phyloP scores from a whole-genome alignment of 2,797 vertebrate genomes.

The Avahi laniger region DNA sequence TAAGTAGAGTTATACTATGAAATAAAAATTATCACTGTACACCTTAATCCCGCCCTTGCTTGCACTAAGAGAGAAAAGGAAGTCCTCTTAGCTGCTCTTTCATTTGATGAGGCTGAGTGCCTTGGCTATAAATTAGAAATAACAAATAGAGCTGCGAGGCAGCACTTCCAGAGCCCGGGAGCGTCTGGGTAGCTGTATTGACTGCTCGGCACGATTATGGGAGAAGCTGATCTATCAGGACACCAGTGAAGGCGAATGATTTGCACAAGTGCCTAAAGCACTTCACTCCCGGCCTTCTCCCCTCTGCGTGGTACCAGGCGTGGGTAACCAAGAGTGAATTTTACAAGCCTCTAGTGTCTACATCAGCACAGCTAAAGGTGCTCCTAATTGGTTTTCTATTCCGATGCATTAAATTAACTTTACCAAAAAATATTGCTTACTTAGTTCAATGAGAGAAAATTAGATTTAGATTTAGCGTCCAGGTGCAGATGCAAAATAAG shows the following conservation, averaged over 20 bases:
- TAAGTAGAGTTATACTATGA: background rate
- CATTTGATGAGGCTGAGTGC: background rate
- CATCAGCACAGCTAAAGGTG: conserved; percentile 11
- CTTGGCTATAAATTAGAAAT: background rate
- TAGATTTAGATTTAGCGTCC: conserved; percentile 52
- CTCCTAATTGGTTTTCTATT: conserved; percentile 57
- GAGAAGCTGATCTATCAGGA: background rate
- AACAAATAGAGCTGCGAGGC: background rate
- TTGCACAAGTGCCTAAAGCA: background rate
- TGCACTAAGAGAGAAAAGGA: conserved; percentile 1
- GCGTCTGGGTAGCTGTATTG: background rate
- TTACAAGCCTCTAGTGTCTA: conserved; percentile 2
- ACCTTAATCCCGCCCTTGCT: background rate
- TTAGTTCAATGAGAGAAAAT: conserved; percentile 49
- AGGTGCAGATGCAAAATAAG: conserved; percentile 40
- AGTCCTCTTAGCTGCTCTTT: background rate
- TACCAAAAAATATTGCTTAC: conserved; percentile 56
- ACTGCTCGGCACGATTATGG: background rate
- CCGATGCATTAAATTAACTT: conserved; percentile 61
- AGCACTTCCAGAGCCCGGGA: background rate
- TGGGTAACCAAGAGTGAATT: background rate
- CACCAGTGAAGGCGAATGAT: background rate
- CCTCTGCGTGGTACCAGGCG: background rate
- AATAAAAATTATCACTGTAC: background rate
- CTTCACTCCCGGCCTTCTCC: background rate